Conservation (phyloP, 1,140 invertebrate genomes). For the Homalodisca vitripennis region DNA sequence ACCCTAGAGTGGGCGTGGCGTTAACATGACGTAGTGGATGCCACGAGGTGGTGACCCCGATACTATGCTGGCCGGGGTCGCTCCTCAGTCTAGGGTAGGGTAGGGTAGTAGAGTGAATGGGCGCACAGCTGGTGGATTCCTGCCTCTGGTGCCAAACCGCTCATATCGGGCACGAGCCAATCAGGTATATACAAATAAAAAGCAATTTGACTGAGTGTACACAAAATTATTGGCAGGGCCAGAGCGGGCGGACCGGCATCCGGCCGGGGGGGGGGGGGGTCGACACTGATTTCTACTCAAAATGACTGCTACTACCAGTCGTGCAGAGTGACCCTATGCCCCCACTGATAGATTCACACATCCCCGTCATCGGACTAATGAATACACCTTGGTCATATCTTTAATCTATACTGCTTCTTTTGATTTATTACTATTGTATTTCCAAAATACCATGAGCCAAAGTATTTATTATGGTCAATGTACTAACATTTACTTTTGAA, state of each 20-base stretch:
- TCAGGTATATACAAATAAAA: constrained; percentile 16
- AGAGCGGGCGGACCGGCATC: not conserved
- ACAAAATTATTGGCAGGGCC: not conserved
- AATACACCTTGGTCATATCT: too few relatives aligned
- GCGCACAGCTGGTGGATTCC: not conserved
- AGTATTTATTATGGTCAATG: too few relatives aligned
- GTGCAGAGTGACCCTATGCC: too few relatives aligned
- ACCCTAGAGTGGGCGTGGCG: not conserved
- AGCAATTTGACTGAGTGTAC: constrained; percentile 10
- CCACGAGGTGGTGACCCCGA: not conserved
- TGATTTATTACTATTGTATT: too few relatives aligned
- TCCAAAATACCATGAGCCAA: too few relatives aligned
- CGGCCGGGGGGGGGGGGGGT: not conserved
- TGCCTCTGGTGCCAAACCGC: not conserved
- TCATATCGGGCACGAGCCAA: not conserved
- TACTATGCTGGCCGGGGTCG: not conserved
- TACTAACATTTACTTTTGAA: too few relatives aligned
- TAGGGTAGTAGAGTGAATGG: too few relatives aligned
- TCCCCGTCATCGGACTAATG: too few relatives aligned
- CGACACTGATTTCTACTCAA: constrained; percentile 7
- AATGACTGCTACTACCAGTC: not conserved
- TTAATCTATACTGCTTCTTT: too few relatives aligned
- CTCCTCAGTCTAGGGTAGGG: too few relatives aligned
- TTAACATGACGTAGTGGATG: not conserved
- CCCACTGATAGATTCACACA: too few relatives aligned